Evolutionary conservation across 2,113 vertebrate species (phyloP), one percentile per base, ranked within the genome.

Genomic region (Sakesphorus luctuosus): DNA sequence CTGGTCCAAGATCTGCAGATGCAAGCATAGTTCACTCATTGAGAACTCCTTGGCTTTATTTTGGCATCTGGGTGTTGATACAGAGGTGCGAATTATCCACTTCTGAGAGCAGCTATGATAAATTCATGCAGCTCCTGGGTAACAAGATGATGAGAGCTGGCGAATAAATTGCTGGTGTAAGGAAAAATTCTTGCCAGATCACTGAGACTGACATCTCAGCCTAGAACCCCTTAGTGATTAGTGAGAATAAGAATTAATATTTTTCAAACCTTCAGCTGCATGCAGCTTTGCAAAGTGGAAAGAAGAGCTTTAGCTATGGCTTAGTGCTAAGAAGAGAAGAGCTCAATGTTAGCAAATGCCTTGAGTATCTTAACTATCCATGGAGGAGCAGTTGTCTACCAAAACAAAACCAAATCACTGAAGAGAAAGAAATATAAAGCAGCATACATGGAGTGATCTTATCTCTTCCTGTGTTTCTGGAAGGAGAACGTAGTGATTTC

Each of bases 171-270:
- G 19, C 79, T 92, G 80, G 75, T 75, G 59, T 75, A 96, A 96
- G 94, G 93, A 90, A 95, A 93, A 93, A 75, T 65, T 92, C 89
- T 95, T 96, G 79, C 83, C 74, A 67, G 81, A 94, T 95, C 80
- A 66, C 49, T 81, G 76, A 88, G 72, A 72, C 80, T 89, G 73
- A 84, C 35, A 40, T 93, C 80, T 82, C 68, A 89, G 72, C 75
- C 79, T 95, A 93, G 88, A 96, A 90, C 31, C 69, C 44, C 24
- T 84, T 92, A 93, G 76, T 53, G 65, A 92, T 81, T 89, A 88
- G 76, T 40, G 46, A 87, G 69, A 92, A 73, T 78, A 90, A 92
- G 73, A 95, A 92, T 65, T 87, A 84, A 94, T 69, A 76, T 94
- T 84, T 92, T 90, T 92, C 69, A 90, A 89, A 90, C 73, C 24